These are phyloP conservation scores for Colinus virginianus DNA, from an alignment of 2,113 vertebrate species.

Conservation along the genomic window DNA sequence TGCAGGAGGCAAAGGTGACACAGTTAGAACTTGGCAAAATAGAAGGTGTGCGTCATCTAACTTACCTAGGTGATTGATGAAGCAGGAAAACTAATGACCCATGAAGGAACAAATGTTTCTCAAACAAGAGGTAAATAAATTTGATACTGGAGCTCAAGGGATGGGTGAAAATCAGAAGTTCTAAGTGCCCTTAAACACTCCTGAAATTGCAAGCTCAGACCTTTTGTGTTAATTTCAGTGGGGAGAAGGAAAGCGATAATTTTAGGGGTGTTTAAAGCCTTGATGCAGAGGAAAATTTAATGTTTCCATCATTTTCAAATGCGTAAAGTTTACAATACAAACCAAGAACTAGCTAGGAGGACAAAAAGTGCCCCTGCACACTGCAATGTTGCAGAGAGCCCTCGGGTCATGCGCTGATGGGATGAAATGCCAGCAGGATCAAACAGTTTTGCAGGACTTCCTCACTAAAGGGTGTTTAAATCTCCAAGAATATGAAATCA, in stretches of 20 bases:
- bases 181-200: background rate
- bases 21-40: background rate
- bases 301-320: background rate
- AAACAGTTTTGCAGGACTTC: background rate
- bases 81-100: constrained; percentile 36
- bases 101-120: constrained; percentile 22
- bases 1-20: background rate
- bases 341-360: background rate
- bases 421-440: background rate
- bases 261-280: background rate
- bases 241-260: background rate
- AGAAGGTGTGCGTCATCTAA: constrained; percentile 6
- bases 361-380: background rate
- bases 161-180: background rate
- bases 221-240: background rate
- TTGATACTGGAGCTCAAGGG: background rate
- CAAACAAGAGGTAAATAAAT: constrained; percentile 25
- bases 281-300: background rate
- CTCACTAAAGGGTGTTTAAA: background rate
- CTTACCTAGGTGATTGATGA: background rate
- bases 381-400: background rate
- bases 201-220: background rate
- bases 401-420: too few relatives aligned
- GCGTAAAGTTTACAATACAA: background rate
- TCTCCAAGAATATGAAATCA: background rate